Evolutionary conservation across 1,140 invertebrate genomes (phyloP).

Genomic region (Neelides sp.): DNA sequence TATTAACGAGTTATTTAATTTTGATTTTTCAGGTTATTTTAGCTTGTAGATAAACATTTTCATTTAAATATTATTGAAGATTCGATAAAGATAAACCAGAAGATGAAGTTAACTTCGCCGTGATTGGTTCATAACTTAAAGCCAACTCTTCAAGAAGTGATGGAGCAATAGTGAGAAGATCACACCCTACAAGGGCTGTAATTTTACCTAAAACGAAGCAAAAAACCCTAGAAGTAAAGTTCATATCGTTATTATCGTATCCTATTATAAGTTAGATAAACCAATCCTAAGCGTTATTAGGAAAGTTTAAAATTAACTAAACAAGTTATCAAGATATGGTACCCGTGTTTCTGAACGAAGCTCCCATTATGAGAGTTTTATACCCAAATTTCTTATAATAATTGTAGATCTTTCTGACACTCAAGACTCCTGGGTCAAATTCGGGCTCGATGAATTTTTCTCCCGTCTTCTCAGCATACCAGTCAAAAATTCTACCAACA

Average conservation of each 20-base stretch:
- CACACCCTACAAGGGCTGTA: constrained; percentile 89
- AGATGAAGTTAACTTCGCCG: constrained; percentile 35
- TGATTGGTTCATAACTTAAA: constrained; percentile 48
- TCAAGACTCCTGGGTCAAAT: constrained; percentile 88
- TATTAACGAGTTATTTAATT: no score
- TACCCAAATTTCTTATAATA: constrained; percentile 98
- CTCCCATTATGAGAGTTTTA: constrained; percentile 98
- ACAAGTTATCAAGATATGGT: no score
- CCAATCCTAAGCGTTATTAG: no score
- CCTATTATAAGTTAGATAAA: no score
- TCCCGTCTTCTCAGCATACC: constrained; percentile 81
- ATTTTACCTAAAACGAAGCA: no score
- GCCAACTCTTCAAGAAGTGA: constrained; percentile 72
- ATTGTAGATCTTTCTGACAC: constrained; percentile 92
- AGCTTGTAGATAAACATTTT: no score
- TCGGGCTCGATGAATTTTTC: constrained; percentile 65
- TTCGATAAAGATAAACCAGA: no score
- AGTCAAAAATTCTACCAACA: constrained; percentile 83
- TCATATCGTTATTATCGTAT: no score
- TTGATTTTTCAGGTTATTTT: no score
- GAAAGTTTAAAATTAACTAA: no score
- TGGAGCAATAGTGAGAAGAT: constrained; percentile 92
- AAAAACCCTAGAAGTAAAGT: no score
- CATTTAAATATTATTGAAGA: no score
- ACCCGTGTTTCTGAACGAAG: constrained; percentile 90